Conservation (phyloP, 53 echinoderm and acorn worm genomes). For the Temnopleurus reevesii region DNA sequence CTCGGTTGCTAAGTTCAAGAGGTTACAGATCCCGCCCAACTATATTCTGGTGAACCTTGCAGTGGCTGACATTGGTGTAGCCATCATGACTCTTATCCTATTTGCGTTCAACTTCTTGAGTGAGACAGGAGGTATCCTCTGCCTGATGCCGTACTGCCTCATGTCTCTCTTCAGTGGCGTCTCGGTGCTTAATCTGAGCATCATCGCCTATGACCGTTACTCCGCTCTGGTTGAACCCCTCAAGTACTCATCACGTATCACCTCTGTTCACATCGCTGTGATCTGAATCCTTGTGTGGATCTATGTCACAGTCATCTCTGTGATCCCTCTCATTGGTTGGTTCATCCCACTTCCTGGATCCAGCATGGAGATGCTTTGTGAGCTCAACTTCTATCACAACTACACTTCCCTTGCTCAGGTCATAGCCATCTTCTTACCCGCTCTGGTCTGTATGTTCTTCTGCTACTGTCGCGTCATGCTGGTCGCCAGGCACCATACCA, state of each 20-base stretch:
- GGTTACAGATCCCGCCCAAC: constrained; percentile 96
- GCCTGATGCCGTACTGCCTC: constrained; percentile 73
- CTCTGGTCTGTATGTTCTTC: constrained; percentile 69
- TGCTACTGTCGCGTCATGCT: constrained; percentile 91
- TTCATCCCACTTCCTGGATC: neutral
- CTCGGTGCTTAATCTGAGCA: constrained; percentile 77
- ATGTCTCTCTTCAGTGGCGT: constrained; percentile 72
- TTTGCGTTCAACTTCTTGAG: constrained; percentile 33
- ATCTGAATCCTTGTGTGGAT: constrained; percentile 55
- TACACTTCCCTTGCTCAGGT: constrained; percentile 75
- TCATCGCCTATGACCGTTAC: constrained; percentile 90
- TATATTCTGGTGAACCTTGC: constrained; percentile 89
- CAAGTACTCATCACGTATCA: constrained; percentile 79
- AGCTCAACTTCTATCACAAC: constrained; percentile 55
- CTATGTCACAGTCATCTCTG: constrained; percentile 61
- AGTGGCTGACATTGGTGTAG: constrained; percentile 75
- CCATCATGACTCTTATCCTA: constrained; percentile 61
- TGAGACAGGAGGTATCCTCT: constrained; percentile 44
- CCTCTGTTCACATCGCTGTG: constrained; percentile 63
- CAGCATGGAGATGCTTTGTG: constrained; percentile 9
- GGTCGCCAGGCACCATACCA: constrained; percentile 89
- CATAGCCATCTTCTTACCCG: constrained; percentile 72
- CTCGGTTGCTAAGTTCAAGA: constrained; percentile 80
- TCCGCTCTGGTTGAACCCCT: constrained; percentile 91
- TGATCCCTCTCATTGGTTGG: constrained; percentile 48